Percentiles rank a stretch among this genome's conserved stretches.
Conservation (phyloP, 1,140 invertebrate species). For the Eueides isabella region DNA sequence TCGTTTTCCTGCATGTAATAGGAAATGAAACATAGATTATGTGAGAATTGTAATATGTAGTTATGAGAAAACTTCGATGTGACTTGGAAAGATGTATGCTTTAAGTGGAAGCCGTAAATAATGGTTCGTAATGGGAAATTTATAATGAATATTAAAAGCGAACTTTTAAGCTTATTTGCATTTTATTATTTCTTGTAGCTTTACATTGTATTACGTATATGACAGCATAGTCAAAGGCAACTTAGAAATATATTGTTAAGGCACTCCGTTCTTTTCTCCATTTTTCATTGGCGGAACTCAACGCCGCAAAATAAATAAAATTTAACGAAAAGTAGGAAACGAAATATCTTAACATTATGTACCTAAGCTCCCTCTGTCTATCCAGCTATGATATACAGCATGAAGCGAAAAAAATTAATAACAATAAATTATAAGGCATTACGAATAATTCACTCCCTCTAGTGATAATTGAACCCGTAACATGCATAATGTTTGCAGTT, state of each 20-base stretch:
- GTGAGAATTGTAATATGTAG: constrained; percentile 1
- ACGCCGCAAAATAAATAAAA: too few relatives aligned
- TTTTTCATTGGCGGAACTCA: too few relatives aligned
- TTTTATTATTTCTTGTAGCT: background rate
- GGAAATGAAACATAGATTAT: constrained; percentile 5
- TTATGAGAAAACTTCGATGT: constrained; percentile 6
- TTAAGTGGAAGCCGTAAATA: background rate
- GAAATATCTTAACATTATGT: too few relatives aligned
- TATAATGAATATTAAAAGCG: background rate
- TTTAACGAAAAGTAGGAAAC: too few relatives aligned
- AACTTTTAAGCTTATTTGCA: too few relatives aligned
- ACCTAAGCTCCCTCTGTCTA: too few relatives aligned
- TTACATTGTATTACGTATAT: background rate
- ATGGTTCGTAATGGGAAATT: background rate
- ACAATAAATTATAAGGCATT: too few relatives aligned
- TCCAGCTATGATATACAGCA: too few relatives aligned
- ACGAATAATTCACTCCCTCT: too few relatives aligned
- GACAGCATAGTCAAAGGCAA: background rate
- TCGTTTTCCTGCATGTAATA: constrained; percentile 1
- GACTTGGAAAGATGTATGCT: background rate
- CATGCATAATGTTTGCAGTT: background rate
- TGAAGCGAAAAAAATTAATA: too few relatives aligned
- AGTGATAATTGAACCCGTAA: background rate
- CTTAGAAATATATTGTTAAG: background rate
- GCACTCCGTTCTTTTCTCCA: background rate